Conservation (phyloP, 2,888 invertebrate genomes). For the Caenorhabditis afra region DNA sequence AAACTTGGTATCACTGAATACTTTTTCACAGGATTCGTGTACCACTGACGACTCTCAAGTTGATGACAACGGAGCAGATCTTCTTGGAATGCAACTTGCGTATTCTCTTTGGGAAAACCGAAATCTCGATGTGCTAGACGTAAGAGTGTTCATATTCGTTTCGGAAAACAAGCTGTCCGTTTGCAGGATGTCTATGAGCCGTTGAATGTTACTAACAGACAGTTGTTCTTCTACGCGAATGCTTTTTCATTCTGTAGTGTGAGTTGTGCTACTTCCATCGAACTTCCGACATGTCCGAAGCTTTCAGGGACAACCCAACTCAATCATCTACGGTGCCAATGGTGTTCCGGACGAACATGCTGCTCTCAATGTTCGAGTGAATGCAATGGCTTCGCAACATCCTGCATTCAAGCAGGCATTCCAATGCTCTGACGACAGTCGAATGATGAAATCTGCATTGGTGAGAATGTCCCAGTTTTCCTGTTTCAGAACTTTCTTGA, state of each 20-base stretch:
- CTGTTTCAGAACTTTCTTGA: too few species aligned
- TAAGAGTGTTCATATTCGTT: not conserved
- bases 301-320: too few species aligned
- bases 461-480: too few species aligned
- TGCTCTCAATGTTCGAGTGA: constrained; percentile 8
- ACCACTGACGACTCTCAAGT: not conserved
- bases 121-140: not conserved
- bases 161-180: too few species aligned
- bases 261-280: not conserved
- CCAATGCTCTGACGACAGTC: constrained; percentile 5
- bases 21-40: constrained; percentile 2
- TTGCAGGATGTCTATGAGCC: not conserved
- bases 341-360: too few species aligned
- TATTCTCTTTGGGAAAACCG: constrained; percentile 3
- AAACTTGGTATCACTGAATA: not conserved
- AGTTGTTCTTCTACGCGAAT: constrained; percentile 27
- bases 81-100: constrained; percentile 24
- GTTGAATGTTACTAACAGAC: constrained; percentile 11
- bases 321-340: not conserved
- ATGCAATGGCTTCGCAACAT: constrained; percentile 5
- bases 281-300: not conserved
- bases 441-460: constrained; percentile 16
- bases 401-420: constrained; percentile 24
- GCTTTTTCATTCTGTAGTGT: constrained; percentile 7
- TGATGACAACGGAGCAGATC: constrained; percentile 39